Evolutionary conservation across 2,797 vertebrate species (phyloP).

Genomic region (Xenops minutus): DNA sequence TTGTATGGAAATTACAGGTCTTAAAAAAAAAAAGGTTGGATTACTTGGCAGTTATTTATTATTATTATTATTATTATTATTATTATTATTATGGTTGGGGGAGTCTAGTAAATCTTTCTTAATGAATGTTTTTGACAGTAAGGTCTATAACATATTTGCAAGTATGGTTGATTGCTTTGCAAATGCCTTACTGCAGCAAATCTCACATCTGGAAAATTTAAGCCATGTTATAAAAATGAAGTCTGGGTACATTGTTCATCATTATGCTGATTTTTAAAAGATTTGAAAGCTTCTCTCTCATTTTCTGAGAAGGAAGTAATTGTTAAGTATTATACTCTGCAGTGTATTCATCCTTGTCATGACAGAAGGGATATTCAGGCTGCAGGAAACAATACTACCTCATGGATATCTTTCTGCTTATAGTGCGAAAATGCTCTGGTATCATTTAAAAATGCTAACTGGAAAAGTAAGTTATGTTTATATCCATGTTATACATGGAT

Average conservation of each 20-base stretch:
- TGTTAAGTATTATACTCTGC: background rate
- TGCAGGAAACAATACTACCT: background rate
- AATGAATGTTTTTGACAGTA: background rate
- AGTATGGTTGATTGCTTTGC: background rate
- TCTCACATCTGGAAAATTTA: background rate
- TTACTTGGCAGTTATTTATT: background rate
- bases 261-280: background rate
- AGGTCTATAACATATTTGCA: background rate
- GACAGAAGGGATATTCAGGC: background rate
- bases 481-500: fast-evolving
- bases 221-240: background rate
- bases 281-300: background rate
- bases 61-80: background rate
- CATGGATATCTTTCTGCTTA: background rate
- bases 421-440: background rate
- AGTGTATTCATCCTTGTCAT: background rate
- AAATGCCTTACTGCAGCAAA: background rate
- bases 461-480: background rate
- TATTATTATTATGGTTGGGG: background rate
- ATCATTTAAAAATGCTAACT: background rate
- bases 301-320: background rate
- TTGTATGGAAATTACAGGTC: background rate
- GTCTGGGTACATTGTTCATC: background rate
- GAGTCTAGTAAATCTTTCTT: background rate
- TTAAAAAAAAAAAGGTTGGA: background rate